These are phyloP conservation scores for Sebastes jordani DNA, from an alignment of 2,797 vertebrate genomes.

Conservation along the genomic window DNA sequence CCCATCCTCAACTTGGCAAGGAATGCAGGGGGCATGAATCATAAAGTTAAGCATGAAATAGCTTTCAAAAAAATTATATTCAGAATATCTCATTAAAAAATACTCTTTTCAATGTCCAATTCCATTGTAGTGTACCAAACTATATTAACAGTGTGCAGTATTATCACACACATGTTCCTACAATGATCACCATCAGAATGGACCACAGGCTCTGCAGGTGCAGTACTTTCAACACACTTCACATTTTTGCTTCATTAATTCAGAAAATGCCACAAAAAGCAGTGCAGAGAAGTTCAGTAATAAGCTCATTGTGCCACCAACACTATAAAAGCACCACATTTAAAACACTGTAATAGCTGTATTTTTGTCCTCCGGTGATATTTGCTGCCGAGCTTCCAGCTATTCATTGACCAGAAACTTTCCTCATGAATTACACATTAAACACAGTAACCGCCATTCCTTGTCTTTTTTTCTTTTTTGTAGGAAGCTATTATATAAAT, in stretches of 20 bases:
- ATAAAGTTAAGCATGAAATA: background rate
- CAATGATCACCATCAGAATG: background rate
- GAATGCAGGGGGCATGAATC: background rate
- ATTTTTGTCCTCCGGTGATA: background rate
- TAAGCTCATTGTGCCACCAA: background rate
- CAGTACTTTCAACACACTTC: background rate
- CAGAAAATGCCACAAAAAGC: background rate
- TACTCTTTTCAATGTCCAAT: background rate
- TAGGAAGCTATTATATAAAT: conserved; percentile 33
- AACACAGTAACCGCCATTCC: conserved; percentile 3
- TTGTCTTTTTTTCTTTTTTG: background rate
- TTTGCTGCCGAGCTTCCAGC: background rate
- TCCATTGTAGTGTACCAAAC: background rate
- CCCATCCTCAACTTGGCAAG: background rate
- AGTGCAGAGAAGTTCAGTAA: background rate
- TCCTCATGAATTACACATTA: conserved; percentile 50
- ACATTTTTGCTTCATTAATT: conserved; percentile 32
- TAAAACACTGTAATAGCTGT: background rate
- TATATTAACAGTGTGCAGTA: background rate
- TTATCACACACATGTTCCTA: background rate
- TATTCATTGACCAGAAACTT: background rate
- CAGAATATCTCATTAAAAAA: background rate
- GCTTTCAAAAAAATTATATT: background rate
- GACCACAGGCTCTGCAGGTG: background rate
- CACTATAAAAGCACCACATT: background rate